Base-by-base conservation (phyloP, 2,888 invertebrate species). In the Brachylomia viminalis region DNA sequence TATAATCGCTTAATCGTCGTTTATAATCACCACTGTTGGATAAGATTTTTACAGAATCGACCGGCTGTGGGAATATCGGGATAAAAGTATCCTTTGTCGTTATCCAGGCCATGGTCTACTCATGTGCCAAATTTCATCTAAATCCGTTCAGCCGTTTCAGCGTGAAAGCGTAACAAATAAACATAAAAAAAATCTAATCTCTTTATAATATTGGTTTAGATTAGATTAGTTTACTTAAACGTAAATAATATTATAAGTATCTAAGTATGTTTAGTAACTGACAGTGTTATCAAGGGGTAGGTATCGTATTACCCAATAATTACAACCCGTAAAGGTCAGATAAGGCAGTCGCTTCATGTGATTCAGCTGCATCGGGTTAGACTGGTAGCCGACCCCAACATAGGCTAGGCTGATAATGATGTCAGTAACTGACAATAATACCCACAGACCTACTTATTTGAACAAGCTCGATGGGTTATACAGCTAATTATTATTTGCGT, bases 401-500 rank as follows among this genome's bases (percentile, higher is more conserved):
- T 27, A 4, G 27, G 8, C 4, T 30, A 15, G 4, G 8, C 13
- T 15, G 5, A 33, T 23, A 5, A 23, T 10, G n/a, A 33, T 13
- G 30, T 66, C 3, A 33, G 33, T 3, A 33, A 23, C 15, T 47
- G 6, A 33, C 23, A 45, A 68, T 62, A n/a, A 1, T 33, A 42
- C 10, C 0, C 3, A 61, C 6, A 0, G 33, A 49, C 6, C 0
- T 6, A 54, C 3, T 4, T 23, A 59, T 58, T 67, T 30, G 11
- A 13, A 30, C 1, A 30, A 10, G 10, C 20, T 10, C 0, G 0
- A 20, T 1, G 0, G 2, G 10, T 20, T 6, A n/a, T 15, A 27
- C 20, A 62, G 23, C 49, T 58, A 33, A 79, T 72, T 64, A 64
- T 10, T 15, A 56, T 71, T 71, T 33, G 13, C 1, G 20, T 49